Conservation (phyloP, 2,888 invertebrate species). For the Alloplasta piceator region DNA sequence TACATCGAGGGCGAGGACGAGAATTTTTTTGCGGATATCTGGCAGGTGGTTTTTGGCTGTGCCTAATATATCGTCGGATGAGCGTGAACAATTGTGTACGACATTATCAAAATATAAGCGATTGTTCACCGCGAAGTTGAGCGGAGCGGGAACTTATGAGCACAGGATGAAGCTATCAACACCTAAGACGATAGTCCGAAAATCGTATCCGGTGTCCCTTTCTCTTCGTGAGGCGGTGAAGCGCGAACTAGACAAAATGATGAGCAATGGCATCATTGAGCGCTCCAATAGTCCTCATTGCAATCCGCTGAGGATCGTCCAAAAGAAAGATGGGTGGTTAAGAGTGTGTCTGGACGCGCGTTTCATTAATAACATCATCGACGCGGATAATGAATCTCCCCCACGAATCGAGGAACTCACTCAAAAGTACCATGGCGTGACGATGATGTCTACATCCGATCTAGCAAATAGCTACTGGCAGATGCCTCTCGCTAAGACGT, state of each 20-base stretch:
- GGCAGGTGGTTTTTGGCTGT: slow-evolving; percentile 13
- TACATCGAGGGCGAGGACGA: slow-evolving; percentile 26
- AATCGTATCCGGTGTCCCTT: slow-evolving; percentile 69
- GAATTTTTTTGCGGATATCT: slow-evolving; percentile 43
- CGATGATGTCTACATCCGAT: slow-evolving; percentile 65
- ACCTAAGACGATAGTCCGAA: slow-evolving; percentile 63
- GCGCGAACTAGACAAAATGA: slow-evolving; percentile 69
- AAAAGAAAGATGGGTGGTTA: slow-evolving; percentile 73
- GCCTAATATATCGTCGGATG: neutral
- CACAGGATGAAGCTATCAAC: slow-evolving; percentile 69
- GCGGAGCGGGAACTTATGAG: slow-evolving; percentile 65
- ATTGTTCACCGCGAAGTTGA: slow-evolving; percentile 67
- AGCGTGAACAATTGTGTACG: neutral
- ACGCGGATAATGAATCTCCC: slow-evolving; percentile 69
- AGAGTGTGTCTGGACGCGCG: slow-evolving; percentile 76
- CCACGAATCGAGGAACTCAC: slow-evolving; percentile 64
- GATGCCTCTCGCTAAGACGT: slow-evolving; percentile 43
- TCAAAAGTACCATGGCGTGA: slow-evolving; percentile 57
- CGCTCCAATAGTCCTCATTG: slow-evolving; percentile 71
- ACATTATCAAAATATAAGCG: slow-evolving; percentile 26
- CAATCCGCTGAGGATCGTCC: slow-evolving; percentile 73
- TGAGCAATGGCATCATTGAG: slow-evolving; percentile 71
- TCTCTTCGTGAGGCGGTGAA: slow-evolving; percentile 68
- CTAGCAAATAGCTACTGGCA: slow-evolving; percentile 71
- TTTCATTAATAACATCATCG: slow-evolving; percentile 71